Evolutionary conservation across 1,140 invertebrate species (phyloP), one percentile per base, ranked within the genome.

Genomic region (Drosophila nigrodunni): DNA sequence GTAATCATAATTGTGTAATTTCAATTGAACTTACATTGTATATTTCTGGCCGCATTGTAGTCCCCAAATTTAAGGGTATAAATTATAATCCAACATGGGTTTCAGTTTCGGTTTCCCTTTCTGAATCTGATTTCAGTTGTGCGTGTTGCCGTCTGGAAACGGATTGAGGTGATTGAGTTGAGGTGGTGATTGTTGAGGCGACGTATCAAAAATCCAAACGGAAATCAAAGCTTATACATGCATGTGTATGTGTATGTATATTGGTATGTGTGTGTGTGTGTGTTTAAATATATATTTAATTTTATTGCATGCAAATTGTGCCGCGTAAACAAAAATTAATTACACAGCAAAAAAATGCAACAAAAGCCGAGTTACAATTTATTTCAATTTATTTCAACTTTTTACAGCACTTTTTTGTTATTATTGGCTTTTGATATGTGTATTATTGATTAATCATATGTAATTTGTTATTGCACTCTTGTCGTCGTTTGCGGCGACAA

Each of bases 1-100:
- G 37, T 37, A 61, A 49, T 49, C 2, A 9, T 15, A 15, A 54
- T 55, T 65, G 44, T 18, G 54, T 15, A 34, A 62, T 70, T n/a
- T 30, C 2, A 5, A 30, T 30, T 50, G 13, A 65, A 90, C 88
- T 91, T 85, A 91, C 88, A 91, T 91, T 77, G 88, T 91, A 91
- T 91, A 85, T 80, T 91, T 91, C 81, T 91, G 88, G 88, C 88
- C 88, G 83, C 88, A 91, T 91, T 91, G 88, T 91, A 91, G 83
- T 88, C 88, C 88, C 88, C 88, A 85, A 78, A 89, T 77, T 91
- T 91, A 91, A 90, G 88, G 88, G 88, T 91, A 77, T 90, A 83
- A 90, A 88, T 90, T 90, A 90, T 90, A 90, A 90, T 90, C 88
- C 88, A 83, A 90, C 88, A 90, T 90, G 78, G 80, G 82, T 87